These are phyloP conservation scores for Stigmatopora argus DNA, from an alignment of 2,113 vertebrate genomes.

Conservation along the genomic window DNA sequence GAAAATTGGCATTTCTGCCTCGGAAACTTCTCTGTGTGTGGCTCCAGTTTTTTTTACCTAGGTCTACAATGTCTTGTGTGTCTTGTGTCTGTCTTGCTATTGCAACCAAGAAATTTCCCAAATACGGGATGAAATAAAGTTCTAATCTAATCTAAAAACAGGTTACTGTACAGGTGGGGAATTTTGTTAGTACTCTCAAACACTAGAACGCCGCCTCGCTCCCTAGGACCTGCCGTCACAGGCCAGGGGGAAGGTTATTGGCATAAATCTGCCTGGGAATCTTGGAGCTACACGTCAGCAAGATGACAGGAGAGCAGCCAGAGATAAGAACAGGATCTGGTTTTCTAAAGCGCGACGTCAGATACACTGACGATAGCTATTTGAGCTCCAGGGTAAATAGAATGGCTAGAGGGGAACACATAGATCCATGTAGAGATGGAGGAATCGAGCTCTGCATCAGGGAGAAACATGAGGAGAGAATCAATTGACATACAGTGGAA, in stretches of 20 bases:
- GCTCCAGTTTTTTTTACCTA: no score
- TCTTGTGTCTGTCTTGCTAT: no score
- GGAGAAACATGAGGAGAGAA: slow-evolving; percentile 8
- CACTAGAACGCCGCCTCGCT: no score
- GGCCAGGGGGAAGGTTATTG: slow-evolving; percentile 54
- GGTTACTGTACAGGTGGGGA: no score
- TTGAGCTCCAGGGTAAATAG: slow-evolving; percentile 21
- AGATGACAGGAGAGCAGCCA: slow-evolving; percentile 1
- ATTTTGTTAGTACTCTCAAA: no score
- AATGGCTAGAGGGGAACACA: slow-evolving; percentile 17
- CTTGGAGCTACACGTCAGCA: slow-evolving; percentile 47
- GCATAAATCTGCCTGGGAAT: slow-evolving; percentile 66
- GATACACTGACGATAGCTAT: slow-evolving; percentile 15
- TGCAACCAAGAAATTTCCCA: no score
- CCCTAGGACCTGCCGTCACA: no score
- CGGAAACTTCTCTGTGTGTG: no score
- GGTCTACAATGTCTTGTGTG: no score
- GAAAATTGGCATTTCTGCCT: no score
- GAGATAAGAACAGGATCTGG: slow-evolving; percentile 7
- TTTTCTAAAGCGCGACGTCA: slow-evolving; percentile 21
- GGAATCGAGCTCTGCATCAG: neutral
- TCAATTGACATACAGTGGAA: neutral
- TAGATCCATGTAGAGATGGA: slow-evolving; percentile 13
- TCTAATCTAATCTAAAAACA: no score
- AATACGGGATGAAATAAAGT: no score